Evolutionary conservation across 1,140 invertebrate species (phyloP), one percentile per base, ranked within the genome.

Genomic region (Anthonomus grandis): DNA sequence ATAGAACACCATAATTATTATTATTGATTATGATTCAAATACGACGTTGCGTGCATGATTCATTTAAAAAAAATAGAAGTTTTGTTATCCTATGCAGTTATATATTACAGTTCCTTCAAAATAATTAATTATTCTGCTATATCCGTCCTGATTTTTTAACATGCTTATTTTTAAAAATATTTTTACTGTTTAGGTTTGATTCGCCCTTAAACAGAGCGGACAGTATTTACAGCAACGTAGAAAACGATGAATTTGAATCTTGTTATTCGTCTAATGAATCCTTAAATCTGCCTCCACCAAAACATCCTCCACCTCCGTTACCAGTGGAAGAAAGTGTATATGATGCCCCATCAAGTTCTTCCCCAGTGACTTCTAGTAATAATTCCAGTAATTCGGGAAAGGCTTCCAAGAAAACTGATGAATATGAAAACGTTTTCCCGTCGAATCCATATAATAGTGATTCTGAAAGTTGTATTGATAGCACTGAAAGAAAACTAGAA

Each of bases 291-390:
- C 79, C 78, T 18, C 80, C 81, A 9, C 78, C 79, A 8, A 66
- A 75, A 23, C 81, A 81, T 66, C 81, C 81, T 17, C 81, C 81
- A 24, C 80, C 81, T 18, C 80, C 80, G 27, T 69, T 79, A 64
- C 79, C 79, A n/a, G n/a, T n/a, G 24, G 78, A 80, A 44, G 81
- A 82, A 61, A 75, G 74, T 19, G 73, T 80, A 48, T 83, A 82
- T 60, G 80, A 83, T 67, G 77, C 79, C 44, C 65, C 81, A 19
- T 75, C 79, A 10, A 78, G 76, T 3, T 64, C 25, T 21, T 56
- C 54, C 73, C 9, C 71, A 66, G 15, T 79, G 75, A 15, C 64
- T n/a, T 62, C 55, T 15, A 55, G 71, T 19, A 63, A 69, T 18
- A 76, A 76, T 58, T 74, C 71, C 23, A 72, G 69, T 56, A 75